phyloP scores from a whole-genome alignment of 2,113 vertebrate genomes.

The Siniperca chuatsi region DNA sequence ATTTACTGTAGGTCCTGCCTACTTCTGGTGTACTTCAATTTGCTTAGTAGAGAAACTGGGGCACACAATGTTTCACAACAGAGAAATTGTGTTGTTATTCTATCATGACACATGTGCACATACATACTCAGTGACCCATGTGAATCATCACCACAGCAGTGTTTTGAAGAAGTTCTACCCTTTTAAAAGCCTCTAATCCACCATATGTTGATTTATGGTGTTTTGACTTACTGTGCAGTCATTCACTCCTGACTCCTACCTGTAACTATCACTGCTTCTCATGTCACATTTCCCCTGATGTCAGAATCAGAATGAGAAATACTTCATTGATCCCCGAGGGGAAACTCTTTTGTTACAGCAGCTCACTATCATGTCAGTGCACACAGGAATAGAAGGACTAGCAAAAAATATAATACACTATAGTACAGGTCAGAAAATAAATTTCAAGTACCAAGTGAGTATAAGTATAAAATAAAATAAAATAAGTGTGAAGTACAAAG shows the following conservation, averaged over 20 bases:
- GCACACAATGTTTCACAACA: neutral
- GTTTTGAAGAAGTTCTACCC: neutral
- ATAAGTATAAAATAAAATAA: too few relatives aligned
- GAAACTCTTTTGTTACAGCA: too few relatives aligned
- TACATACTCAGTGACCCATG: neutral
- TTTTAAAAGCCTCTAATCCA: slow-evolving; percentile 16
- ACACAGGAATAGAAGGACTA: too few relatives aligned
- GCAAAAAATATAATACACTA: too few relatives aligned
- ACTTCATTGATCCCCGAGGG: too few relatives aligned
- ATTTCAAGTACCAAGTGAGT: too few relatives aligned
- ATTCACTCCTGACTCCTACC: neutral
- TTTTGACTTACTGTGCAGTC: slow-evolving; percentile 2
- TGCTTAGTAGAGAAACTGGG: neutral
- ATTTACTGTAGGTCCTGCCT: too few relatives aligned
- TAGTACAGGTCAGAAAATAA: too few relatives aligned
- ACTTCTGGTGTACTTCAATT: too few relatives aligned
- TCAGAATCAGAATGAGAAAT: too few relatives aligned
- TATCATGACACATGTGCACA: neutral
- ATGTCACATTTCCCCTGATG: neutral
- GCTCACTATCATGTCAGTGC: too few relatives aligned
- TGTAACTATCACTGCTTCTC: neutral
- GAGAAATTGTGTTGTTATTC: neutral
- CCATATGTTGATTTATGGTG: slow-evolving; percentile 13
- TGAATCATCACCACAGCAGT: slow-evolving; percentile 4
- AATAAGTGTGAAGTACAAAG: too few relatives aligned